Evolutionary conservation across 2,888 invertebrate genomes (phyloP).

Genomic region (Lamellibrachia columna): DNA sequence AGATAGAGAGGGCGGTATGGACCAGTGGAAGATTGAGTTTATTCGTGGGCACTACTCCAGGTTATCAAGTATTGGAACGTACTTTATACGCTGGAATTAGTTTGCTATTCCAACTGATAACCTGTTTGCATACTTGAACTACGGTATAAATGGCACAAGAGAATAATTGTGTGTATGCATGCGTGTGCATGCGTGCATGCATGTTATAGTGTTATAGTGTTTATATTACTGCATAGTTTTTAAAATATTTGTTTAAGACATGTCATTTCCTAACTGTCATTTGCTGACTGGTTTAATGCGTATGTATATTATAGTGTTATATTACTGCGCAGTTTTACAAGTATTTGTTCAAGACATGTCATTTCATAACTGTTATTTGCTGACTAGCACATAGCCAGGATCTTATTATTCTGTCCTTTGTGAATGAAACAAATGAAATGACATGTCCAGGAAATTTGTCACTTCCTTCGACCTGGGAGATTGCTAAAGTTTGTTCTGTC

Average conservation of each 20-base stretch:
- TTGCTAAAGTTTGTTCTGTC: background rate
- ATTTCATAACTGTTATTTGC: background rate
- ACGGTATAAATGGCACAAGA: too few relatives aligned
- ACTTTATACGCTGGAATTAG: background rate
- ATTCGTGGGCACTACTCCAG: background rate
- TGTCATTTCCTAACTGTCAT: background rate
- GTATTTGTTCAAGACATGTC: background rate
- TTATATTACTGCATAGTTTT: background rate
- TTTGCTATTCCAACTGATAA: background rate
- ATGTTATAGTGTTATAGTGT: background rate
- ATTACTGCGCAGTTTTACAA: background rate
- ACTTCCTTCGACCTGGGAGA: background rate
- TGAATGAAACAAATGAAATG: background rate
- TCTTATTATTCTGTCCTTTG: background rate
- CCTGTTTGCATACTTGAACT: background rate
- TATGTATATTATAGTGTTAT: background rate
- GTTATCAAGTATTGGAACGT: background rate
- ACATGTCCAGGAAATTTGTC: background rate
- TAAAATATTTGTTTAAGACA: background rate
- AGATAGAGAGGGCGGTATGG: background rate
- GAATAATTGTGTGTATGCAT: background rate
- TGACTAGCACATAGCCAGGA: background rate
- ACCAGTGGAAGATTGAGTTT: background rate
- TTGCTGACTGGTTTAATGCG: background rate
- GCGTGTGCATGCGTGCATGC: background rate